A percentile compares a stretch with the other conserved stretches of the same genome.
phyloP scores from a whole-genome alignment of 2,113 vertebrate genomes.

The Scomber scombrus region DNA sequence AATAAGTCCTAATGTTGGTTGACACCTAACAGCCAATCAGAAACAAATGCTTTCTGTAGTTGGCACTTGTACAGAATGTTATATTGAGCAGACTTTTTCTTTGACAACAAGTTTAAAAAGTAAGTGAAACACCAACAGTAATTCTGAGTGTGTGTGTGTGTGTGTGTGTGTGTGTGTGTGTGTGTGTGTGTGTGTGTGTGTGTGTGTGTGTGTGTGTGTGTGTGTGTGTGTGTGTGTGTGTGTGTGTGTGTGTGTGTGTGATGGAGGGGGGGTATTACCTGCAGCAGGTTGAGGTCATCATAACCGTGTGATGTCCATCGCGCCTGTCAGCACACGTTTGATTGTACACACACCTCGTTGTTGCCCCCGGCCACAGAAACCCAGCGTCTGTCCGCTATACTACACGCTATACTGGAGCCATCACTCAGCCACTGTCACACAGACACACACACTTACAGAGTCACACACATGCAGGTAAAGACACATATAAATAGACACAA shows the following conservation, averaged over 20 bases:
- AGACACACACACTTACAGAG: conserved; percentile 55
- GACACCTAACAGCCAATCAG: too few relatives aligned
- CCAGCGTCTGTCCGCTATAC: conserved; percentile 62
- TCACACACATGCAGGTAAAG: conserved; percentile 57
- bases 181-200: conserved; percentile 1
- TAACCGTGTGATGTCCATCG: conserved; percentile 77
- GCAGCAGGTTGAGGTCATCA: conserved; percentile 74
- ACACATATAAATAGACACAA: conserved; percentile 61
- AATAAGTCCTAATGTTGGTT: too few relatives aligned
- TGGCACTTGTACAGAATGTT: too few relatives aligned
- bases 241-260: background rate
- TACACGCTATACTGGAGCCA: conserved; percentile 70
- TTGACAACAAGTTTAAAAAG: conserved; percentile 11
- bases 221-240: background rate
- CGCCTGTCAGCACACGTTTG: conserved; percentile 79
- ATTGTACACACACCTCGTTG: conserved; percentile 75
- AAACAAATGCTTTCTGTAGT: background rate
- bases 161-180: background rate
- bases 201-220: background rate
- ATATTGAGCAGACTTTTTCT: background rate
- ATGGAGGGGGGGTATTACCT: conserved; percentile 53
- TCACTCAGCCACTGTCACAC: conserved; percentile 73
- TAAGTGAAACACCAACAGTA: conserved; percentile 5
- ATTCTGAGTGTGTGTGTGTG: conserved; percentile 10
- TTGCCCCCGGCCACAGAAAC: conserved; percentile 68